phyloP scores from a whole-genome alignment of 2,888 invertebrate species.

The Therioaphis trifolii region DNA sequence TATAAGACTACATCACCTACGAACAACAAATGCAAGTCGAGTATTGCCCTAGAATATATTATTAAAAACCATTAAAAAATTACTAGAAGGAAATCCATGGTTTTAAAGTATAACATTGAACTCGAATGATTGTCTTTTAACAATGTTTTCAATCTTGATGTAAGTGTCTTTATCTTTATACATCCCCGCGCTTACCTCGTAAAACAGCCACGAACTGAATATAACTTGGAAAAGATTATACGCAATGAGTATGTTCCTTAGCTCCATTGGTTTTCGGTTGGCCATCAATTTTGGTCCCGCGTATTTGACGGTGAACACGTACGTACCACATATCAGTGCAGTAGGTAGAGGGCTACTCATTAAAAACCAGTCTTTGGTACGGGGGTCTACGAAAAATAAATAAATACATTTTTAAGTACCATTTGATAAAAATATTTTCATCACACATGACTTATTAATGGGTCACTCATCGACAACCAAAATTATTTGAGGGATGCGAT shows the following conservation, averaged over 20 bases:
- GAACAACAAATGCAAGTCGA: not conserved
- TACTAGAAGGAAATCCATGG: constrained; percentile 7
- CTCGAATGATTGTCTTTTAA: constrained; percentile 4
- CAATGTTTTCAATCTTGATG: not conserved
- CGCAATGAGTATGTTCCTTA: constrained; percentile 79
- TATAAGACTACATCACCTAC: not conserved
- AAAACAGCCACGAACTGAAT: constrained; percentile 79
- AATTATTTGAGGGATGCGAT: no score
- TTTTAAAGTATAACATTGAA: constrained; percentile 23
- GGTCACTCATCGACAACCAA: not conserved
- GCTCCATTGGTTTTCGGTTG: constrained; percentile 83
- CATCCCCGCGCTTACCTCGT: constrained; percentile 73
- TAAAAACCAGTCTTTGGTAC: constrained; percentile 91
- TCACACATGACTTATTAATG: not conserved
- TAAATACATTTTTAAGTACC: not conserved
- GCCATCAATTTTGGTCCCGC: constrained; percentile 87
- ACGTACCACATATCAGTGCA: constrained; percentile 86
- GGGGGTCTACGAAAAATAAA: constrained; percentile 76
- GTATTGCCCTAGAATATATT: not conserved
- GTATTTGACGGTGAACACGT: constrained; percentile 89
- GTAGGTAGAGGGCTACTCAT: constrained; percentile 96
- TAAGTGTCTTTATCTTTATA: not conserved
- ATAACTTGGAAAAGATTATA: constrained; percentile 89
- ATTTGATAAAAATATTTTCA: not conserved
- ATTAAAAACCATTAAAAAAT: not conserved